A percentile compares a stretch with the other conserved stretches of the same genome.
Evolutionary conservation across 2,113 vertebrate genomes (phyloP).

Genomic region (Pangasianodon hypophthalmus): DNA sequence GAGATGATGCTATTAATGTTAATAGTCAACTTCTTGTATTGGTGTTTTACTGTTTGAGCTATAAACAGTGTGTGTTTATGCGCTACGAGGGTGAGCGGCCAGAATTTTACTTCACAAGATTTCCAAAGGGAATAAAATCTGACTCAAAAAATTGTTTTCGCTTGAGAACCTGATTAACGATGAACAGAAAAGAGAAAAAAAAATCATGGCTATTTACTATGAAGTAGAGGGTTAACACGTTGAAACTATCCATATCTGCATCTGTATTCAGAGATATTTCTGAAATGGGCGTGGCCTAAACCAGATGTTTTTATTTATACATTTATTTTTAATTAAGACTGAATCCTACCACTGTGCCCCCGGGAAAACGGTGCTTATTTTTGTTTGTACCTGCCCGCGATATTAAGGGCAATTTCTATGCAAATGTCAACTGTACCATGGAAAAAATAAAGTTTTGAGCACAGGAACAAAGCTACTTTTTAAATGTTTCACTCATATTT

Average conservation of each 20-base stretch:
- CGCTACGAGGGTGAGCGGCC: neutral
- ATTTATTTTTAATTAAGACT: neutral
- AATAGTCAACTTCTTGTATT: conserved; percentile 41
- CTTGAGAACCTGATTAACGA: neutral
- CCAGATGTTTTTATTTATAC: neutral
- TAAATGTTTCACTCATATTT: neutral
- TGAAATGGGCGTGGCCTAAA: neutral
- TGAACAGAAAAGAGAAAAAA: neutral
- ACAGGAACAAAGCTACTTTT: neutral
- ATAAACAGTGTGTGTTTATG: conserved; percentile 20
- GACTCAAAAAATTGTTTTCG: neutral
- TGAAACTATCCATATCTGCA: neutral
- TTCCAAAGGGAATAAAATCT: neutral
- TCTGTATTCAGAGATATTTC: no score
- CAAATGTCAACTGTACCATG: neutral
- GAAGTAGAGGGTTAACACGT: neutral
- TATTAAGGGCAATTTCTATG: neutral
- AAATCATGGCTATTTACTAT: neutral
- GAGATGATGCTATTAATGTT: conserved; percentile 40
- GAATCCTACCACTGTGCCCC: no score
- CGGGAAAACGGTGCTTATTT: no score
- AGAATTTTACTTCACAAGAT: neutral
- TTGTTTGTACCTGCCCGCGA: neutral
- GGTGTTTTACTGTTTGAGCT: conserved; percentile 26
- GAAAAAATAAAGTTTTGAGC: neutral